Base-by-base conservation (phyloP, 2,888 invertebrate genomes). In the Lottia gigantea region DNA sequence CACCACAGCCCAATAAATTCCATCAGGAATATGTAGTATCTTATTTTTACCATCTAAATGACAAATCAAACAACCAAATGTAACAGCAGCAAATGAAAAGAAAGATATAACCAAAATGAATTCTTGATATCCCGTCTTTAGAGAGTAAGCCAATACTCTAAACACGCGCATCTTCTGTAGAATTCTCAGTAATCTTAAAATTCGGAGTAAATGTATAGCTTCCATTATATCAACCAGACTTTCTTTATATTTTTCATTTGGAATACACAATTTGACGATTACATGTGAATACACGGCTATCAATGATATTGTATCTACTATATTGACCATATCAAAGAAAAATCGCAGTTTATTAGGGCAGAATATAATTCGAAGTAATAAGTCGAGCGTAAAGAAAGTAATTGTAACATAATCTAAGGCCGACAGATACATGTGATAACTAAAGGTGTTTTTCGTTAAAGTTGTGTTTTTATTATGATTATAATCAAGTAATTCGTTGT, bases 341-440 rank as follows among this genome's bases (percentile, higher is more conserved):
- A 47, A 66, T 66, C 6, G 46, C 16, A 66, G 23, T 47, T 47
- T 26, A 47, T 49, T 23, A 11, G 66, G 55, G 47, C 66, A 66
- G 4, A 31, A 25, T 25, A 47, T n/a, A 26, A 66, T 46, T 11
- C 66, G 23, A 7, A 66, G 15, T 16, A 66, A 19, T 4, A 66
- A 26, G 25, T 66, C 66, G 15, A 66, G 11, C 8, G 55, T 66
- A 31, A 66, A 66, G 31, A 66, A 66, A 12, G 49, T 25, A n/a
- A 47, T 49, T 16, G 49, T n/a, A 4, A 46, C n/a, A 47, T 47
- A 55, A n/a, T 66, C 66, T 7, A 31, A 12, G 19, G 26, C 49
- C 11, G 16, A 46, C 6, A 25, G 49, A 47, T 49, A 66, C 14
- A 6, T n/a, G 23, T 11, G 19, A 23, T 11, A 23, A 11, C 11